phyloP scores from a whole-genome alignment of 2,797 vertebrate genomes.

The Pangasius djambal region DNA sequence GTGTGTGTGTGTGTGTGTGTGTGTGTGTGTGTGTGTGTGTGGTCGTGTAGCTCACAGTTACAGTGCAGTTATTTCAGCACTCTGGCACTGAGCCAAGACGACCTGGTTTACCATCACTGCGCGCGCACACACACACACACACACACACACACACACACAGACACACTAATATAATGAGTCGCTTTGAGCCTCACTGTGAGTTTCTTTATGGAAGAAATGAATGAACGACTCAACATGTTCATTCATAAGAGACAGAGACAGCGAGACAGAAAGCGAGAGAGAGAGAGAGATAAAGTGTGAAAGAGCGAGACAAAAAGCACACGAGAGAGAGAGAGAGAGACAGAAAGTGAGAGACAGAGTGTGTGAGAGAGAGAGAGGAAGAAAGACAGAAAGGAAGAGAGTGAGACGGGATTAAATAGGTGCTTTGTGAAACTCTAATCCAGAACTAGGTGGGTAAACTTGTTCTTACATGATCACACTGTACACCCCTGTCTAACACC shows the following conservation, averaged over 20 bases:
- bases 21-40: slow-evolving; percentile 17
- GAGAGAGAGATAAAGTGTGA: slow-evolving; percentile 30
- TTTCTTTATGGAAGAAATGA: slow-evolving; percentile 23
- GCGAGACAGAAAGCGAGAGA: slow-evolving; percentile 13
- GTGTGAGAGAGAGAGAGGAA: slow-evolving; percentile 31
- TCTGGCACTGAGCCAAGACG: background rate
- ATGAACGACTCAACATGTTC: slow-evolving; percentile 18
- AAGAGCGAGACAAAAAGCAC: background rate
- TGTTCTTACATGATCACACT: slow-evolving; percentile 61
- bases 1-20: slow-evolving; percentile 24
- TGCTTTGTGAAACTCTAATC: slow-evolving; percentile 47
- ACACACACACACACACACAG: slow-evolving; percentile 27
- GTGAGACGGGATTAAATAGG: slow-evolving; percentile 27
- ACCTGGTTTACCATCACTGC: slow-evolving; percentile 8
- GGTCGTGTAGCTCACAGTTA: slow-evolving; percentile 29
- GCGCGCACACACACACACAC: slow-evolving; percentile 20
- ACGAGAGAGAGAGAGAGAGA: background rate
- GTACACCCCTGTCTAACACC: slow-evolving; percentile 47
- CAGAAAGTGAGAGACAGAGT: background rate
- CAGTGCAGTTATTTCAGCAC: slow-evolving; percentile 36
- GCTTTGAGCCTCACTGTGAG: slow-evolving; percentile 16
- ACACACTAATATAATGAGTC: slow-evolving; percentile 23
- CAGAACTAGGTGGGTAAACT: slow-evolving; percentile 54
- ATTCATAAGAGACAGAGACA: slow-evolving; percentile 27
- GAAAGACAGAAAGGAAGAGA: slow-evolving; percentile 29